phyloP scores from a whole-genome alignment of 1,140 invertebrate species.

The Diachasma alloeum region DNA sequence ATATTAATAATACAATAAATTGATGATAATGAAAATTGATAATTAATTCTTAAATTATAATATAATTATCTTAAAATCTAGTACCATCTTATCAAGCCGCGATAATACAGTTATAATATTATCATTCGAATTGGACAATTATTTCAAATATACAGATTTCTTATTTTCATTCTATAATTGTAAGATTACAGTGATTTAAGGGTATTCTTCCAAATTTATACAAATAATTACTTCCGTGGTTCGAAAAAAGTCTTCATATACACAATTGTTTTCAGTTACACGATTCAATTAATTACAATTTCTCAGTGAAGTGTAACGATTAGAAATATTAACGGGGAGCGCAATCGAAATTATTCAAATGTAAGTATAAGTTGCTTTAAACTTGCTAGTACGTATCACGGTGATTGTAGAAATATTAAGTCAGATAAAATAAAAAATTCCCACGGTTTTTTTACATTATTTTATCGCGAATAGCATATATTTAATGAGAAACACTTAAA shows the following conservation, averaged over 20 bases:
- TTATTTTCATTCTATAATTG: neutral
- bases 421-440: neutral
- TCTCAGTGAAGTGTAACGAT: too few species aligned
- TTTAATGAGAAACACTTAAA: too few species aligned
- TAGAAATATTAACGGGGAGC: neutral
- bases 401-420: neutral
- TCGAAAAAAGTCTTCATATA: too few species aligned
- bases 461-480: neutral
- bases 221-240: neutral
- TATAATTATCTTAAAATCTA: neutral
- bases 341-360: neutral
- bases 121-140: neutral
- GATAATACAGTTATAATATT: neutral
- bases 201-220: neutral
- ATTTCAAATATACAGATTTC: neutral
- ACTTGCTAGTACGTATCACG: neutral
- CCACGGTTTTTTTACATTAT: neutral
- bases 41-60: neutral
- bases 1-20: constrained; percentile 24
- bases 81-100: neutral
- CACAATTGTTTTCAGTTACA: too few species aligned
- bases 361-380: neutral
- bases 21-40: neutral
- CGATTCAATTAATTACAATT: too few species aligned
- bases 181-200: neutral